Evolutionary conservation across 2,888 invertebrate genomes (phyloP).

Genomic region (Eurois occulta): DNA sequence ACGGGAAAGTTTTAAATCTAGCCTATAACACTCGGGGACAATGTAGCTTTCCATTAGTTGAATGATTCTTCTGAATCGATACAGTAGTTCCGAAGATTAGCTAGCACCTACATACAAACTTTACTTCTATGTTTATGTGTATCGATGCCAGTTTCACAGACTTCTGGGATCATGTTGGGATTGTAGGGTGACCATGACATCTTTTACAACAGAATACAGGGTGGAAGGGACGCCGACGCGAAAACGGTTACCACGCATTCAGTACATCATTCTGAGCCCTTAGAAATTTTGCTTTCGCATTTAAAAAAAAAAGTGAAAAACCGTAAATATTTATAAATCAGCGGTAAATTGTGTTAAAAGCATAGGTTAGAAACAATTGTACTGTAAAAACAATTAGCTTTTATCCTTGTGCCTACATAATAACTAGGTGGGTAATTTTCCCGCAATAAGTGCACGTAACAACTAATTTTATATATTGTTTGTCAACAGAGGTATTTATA

Average conservation of each 20-base stretch:
- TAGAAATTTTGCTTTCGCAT: no score
- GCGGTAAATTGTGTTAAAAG: conserved; percentile 8
- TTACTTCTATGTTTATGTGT: neutral
- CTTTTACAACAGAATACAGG: neutral
- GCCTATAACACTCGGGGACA: no score
- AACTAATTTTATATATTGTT: conserved; percentile 32
- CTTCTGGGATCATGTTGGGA: neutral
- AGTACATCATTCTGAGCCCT: no score
- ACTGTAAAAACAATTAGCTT: neutral
- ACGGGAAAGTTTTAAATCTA: no score
- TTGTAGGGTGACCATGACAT: conserved; percentile 2
- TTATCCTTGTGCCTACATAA: conserved; percentile 45
- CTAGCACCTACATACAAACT: no score
- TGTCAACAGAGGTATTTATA: conserved; percentile 39
- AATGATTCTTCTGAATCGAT: no score
- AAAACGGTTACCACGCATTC: no score
- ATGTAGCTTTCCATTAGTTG: no score
- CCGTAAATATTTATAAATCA: neutral
- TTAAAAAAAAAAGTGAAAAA: neutral
- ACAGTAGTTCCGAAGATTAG: no score
- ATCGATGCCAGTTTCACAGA: neutral
- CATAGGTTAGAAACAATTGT: conserved; percentile 21
- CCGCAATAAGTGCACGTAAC: conserved; percentile 40
- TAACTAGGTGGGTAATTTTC: conserved; percentile 21
- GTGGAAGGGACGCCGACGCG: no score